Percentiles rank a stretch among this genome's conserved stretches.
Conservation (phyloP, 2,113 vertebrate species). For the Zapus hudsonius region DNA sequence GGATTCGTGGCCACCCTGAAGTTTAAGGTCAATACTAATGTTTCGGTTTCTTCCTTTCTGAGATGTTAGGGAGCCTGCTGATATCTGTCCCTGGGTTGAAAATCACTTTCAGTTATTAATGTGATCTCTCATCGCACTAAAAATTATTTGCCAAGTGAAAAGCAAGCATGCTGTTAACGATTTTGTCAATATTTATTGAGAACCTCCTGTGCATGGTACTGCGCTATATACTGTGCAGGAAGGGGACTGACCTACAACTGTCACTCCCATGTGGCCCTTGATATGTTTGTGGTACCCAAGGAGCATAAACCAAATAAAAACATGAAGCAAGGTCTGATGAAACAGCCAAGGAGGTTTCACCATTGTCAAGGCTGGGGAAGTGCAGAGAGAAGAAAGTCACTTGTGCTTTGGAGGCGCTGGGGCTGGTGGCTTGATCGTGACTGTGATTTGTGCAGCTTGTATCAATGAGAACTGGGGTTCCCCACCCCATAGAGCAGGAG, state of each 20-base stretch:
- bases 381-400: neutral
- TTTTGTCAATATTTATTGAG: constrained; percentile 24
- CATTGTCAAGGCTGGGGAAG: neutral
- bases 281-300: neutral
- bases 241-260: neutral
- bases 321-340: too few species aligned
- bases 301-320: neutral
- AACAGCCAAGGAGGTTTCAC: neutral
- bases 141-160: constrained; percentile 10
- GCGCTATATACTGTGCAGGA: too few species aligned
- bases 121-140: neutral
- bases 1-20: neutral
- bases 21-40: neutral
- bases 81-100: neutral
- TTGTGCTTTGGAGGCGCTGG: neutral
- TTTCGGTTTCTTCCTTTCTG: neutral
- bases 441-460: neutral
- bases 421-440: neutral
- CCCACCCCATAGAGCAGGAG: too few species aligned
- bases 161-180: neutral
- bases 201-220: neutral
- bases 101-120: neutral
- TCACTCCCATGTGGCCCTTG: constrained; percentile 21
- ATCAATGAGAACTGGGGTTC: neutral
- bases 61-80: neutral